Evolutionary conservation across 2,797 vertebrate genomes (phyloP), one percentile per base, ranked within the genome.

Genomic region (Rousettus madagascariensis): DNA sequence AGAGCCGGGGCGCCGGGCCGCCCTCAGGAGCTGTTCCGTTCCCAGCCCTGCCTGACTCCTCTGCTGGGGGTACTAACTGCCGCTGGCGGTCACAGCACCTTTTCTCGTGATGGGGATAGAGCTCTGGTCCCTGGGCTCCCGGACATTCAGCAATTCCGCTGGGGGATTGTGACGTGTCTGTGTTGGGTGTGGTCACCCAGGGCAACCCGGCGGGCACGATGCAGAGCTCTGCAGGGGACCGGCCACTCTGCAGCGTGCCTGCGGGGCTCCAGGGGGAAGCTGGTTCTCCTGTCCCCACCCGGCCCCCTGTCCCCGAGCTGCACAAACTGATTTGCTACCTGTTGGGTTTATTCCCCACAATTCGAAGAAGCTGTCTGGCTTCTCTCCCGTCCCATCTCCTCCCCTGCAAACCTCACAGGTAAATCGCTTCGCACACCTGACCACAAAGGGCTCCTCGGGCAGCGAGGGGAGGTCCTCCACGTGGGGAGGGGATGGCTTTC

Each of bases 61-160:
- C 92, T 53, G 82, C 94, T 96, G 95, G 93, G 90, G 93, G 90
- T 83, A 84, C 95, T 96, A 91, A 77, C 94, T 88, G 89, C 95
- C 92, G 68, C 72, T 86, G 95, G 95, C 41, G 19, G 77, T 55
- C 84, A 78, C 74, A 65, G 79, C 59, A 6, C 74, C 90, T 92
- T 13, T 53, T 74, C 63, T 89, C 0, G 0, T 83, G 88, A 93
- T 94, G 66, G 91, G 69, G 30, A 2, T 8, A 20, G 53, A 66
- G 61, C 17, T 5, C 30, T 72, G 17, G 26, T 2, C 33, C 16
- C 59, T 36, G 26, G 24, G 59, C 17, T n/a, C 53, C 22, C n/a
- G 16, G 5, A n/a, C 49, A 24, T 6, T 28, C 55, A 30, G 83
- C 59, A 61, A 12, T 20, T 30, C 92, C n/a, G 2, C 38, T 17